Evolutionary conservation across 2,113 vertebrate species (phyloP), one percentile per base, ranked within the genome.

Genomic region (Euleptes europaea): DNA sequence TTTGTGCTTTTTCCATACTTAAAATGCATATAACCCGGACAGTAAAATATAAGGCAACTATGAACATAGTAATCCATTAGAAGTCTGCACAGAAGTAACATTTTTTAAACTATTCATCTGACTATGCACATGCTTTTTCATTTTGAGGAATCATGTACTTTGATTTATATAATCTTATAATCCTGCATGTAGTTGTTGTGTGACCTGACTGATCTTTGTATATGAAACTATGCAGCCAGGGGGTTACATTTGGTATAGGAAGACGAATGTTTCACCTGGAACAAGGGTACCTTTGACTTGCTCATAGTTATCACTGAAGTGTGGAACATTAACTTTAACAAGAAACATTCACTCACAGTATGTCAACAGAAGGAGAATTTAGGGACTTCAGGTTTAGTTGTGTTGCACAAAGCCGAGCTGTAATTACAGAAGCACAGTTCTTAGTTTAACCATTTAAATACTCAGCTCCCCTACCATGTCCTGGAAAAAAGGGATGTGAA

Each of bases 271-370:
- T 87, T 82, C 86, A 86, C 21, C 38, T 88, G 85, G 69, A 87
- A 44, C 28, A 66, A 79, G 47, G 71, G 74, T 63, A 13, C 81
- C 82, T 86, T 86, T 90, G 80, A 82, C 75, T 88, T 88, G 82
- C 51, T 90, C 49, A 38, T 75, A 88, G 90, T 92, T 92, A 87
- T 33, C 28, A 84, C 63, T 71, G 72, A 90, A 84, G 35, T 88
- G 33, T 15, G 80, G 86, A 85, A 66, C 65, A 87, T 92, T 60
- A 10, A 2, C 87, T 90, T 93, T 83, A 87, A 90, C 86, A 89
- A 78, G 66, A 86, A 88, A 67, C 38, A 74, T 88, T 92, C 69
- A 78, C 73, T 88, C 47, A 49, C 73, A 63, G 19, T 84, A 71
- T 28, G 33, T 82, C 75, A 91, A 70, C 75, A 84, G 66, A 84